phyloP scores from a whole-genome alignment of 2,113 vertebrate species.

The human (Homo sapiens) region DNA sequence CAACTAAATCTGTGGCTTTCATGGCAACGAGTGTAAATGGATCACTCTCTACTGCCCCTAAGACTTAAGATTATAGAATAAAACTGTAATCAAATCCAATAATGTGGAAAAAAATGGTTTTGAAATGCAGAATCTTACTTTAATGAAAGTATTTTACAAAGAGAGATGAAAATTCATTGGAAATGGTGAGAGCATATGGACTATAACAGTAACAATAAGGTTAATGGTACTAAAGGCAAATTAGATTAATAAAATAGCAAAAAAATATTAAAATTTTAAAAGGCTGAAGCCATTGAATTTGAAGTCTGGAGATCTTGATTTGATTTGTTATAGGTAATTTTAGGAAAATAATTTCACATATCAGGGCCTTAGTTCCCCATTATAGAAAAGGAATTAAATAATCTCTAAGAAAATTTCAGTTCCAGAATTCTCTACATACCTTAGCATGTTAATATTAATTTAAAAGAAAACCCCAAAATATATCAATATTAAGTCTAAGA shows the following conservation, averaged over 20 bases:
- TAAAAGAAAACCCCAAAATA: background rate
- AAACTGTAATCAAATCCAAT: constrained; percentile 1
- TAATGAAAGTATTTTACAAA: constrained; percentile 28
- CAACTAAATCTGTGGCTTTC: background rate
- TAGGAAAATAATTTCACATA: background rate
- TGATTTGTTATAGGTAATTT: background rate
- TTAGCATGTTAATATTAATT: background rate
- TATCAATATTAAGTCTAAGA: background rate
- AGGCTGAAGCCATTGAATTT: background rate
- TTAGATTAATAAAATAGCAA: background rate
- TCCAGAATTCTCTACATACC: constrained; percentile 6
- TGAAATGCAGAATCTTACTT: background rate
- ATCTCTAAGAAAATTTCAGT: background rate
- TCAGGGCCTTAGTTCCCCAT: background rate
- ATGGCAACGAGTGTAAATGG: background rate
- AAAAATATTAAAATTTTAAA: background rate
- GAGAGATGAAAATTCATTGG: background rate
- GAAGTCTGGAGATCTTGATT: background rate
- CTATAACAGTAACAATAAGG: background rate
- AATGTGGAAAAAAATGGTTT: background rate
- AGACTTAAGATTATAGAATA: background rate
- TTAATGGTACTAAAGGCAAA: background rate
- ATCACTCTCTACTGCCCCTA: background rate
- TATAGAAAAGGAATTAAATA: background rate
- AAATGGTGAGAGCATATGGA: background rate